A percentile compares a stretch with the other conserved stretches of the same genome.
These are phyloP conservation scores for Streblospio benedicti DNA, from an alignment of 1,140 invertebrate species.

Conservation along the genomic window DNA sequence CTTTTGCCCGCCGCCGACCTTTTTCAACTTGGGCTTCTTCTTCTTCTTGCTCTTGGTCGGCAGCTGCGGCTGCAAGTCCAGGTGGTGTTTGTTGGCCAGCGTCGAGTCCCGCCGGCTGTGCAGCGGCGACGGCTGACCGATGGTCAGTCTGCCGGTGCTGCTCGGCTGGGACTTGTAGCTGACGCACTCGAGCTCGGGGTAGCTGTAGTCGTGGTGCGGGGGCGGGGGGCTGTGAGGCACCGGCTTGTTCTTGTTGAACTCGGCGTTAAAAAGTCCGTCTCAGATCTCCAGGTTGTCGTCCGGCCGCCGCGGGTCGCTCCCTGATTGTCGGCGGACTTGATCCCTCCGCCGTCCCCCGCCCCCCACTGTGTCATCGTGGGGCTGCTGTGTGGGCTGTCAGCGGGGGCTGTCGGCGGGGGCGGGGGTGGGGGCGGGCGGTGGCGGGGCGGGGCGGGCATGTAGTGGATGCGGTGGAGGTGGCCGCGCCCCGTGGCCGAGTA, in stretches of 20 bases:
- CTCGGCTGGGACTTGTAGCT: conserved; percentile 10
- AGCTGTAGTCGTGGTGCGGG: conserved; percentile 71
- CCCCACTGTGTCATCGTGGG: too few species aligned
- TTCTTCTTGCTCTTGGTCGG: conserved; percentile 53
- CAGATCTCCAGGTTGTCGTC: too few species aligned
- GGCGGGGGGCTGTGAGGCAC: too few species aligned
- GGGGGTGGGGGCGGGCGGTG: conserved; percentile 67
- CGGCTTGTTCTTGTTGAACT: too few species aligned
- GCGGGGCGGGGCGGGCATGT: conserved; percentile 60
- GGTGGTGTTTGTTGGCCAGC: conserved; percentile 51
- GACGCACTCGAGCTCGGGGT: conserved; percentile 60
- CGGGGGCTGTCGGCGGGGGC: conserved; percentile 14
- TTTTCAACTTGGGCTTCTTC: conserved; percentile 9
- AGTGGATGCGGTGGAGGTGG: conserved; percentile 51
- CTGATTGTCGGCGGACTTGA: too few species aligned
- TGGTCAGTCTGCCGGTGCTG: background rate
- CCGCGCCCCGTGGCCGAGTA: conserved; percentile 33
- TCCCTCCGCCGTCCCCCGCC: too few species aligned
- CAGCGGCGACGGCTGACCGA: background rate
- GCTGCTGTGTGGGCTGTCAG: too few species aligned
- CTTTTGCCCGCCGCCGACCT: too few species aligned
- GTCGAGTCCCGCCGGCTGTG: conserved; percentile 46
- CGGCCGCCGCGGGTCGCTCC: too few species aligned
- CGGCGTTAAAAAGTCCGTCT: too few species aligned
- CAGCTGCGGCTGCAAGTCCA: conserved; percentile 53